Evolutionary conservation across 2,797 vertebrate genomes (phyloP), one percentile per base, ranked within the genome.

Genomic region (Parambassis ranga): DNA sequence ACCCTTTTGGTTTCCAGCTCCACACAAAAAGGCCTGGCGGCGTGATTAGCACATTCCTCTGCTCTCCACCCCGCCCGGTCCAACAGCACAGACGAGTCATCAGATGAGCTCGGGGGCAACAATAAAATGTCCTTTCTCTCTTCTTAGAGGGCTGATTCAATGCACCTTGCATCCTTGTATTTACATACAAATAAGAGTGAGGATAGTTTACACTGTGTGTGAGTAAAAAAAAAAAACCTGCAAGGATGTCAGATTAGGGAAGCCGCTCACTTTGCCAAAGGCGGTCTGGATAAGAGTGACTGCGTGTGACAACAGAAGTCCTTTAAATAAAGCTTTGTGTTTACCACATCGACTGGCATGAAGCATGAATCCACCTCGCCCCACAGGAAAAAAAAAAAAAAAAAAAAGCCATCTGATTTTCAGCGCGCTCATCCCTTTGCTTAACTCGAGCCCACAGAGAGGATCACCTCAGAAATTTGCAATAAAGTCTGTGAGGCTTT

Each of bases 1-100:
- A 47, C 18, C 49, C 22, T 6, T 64, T 56, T 36, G 16, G 27
- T 76, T 74, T 77, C 46, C 35, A 57, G 76, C 15, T 19, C 51
- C 27, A 66, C 56, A 87, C 85, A 82, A 85, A 79, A 80, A 68
- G 20, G 56, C 39, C 39, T 52, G 66, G 56, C 26, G 7, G 79
- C 53, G 8, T 75, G 82, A 87, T 86, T 87, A 86, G 84, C 75
- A 70, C 87, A 90, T 91, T 92, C 85, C 86, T 83, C 49, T 35
- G 42, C 66, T 14, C 71, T 62, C 31, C 65, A 56, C 78, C 66
- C 65, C 75, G 64, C 66, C 72, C 76, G 30, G 48, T 31, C 58
- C 47, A 52, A 14, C 61, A 26, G 46, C 55, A 55, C 43, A 66
- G 14, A 31, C 53, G 19, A 33, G 56, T 2, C 30, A n/a, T n/a